Percentiles rank a stretch among this genome's conserved stretches.
Evolutionary conservation across 1,140 invertebrate species (phyloP).

Genomic region (Drosophila equinoxialis): DNA sequence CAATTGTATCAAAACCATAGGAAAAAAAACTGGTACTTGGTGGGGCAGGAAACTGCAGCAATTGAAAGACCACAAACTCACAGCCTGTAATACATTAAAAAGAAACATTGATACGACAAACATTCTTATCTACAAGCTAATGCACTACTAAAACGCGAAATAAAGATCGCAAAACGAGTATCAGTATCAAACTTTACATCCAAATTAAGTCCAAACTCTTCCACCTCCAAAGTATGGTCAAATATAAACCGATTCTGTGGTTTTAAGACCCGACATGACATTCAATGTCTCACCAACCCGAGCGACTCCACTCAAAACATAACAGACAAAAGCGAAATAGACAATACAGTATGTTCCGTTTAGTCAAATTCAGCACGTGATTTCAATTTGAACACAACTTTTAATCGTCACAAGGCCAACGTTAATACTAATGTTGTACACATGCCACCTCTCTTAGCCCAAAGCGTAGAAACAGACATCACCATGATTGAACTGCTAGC

Average conservation of each 20-base stretch:
- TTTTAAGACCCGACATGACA: slow-evolving; percentile 13
- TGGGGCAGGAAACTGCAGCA: slow-evolving; percentile 29
- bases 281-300: slow-evolving; percentile 22
- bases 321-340: slow-evolving; percentile 14
- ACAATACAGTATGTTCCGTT: slow-evolving; percentile 12
- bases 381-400: slow-evolving; percentile 18
- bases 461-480: background rate
- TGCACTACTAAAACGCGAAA: slow-evolving; percentile 24
- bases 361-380: slow-evolving; percentile 25
- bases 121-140: slow-evolving; percentile 33
- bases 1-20: too few relatives aligned
- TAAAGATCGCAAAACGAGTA: slow-evolving; percentile 29
- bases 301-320: slow-evolving; percentile 24
- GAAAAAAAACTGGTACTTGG: slow-evolving; percentile 7
- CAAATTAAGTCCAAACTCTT: slow-evolving; percentile 23
- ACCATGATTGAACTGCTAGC: slow-evolving; percentile 15
- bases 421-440: background rate
- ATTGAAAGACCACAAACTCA: slow-evolving; percentile 31
- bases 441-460: slow-evolving; percentile 11
- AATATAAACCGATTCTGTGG: slow-evolving; percentile 36
- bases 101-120: slow-evolving; percentile 34
- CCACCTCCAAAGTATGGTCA: slow-evolving; percentile 32
- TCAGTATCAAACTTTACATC: slow-evolving; percentile 29
- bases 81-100: slow-evolving; percentile 22
- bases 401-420: slow-evolving; percentile 21